Evolutionary conservation across 2,888 invertebrate species (phyloP), one percentile per base, ranked within the genome.

Genomic region (Melinopterus prodromus): DNA sequence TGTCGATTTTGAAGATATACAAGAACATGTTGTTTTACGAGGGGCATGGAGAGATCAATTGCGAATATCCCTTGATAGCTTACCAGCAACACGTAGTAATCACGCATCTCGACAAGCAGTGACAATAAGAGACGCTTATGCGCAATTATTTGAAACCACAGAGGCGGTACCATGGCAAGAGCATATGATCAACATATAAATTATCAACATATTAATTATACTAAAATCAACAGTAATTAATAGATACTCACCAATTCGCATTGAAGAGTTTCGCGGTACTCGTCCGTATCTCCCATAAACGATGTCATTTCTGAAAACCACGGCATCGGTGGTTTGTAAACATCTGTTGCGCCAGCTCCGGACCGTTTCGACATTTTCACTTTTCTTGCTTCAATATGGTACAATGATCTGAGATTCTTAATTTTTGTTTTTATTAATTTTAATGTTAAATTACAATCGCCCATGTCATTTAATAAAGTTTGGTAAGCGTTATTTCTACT

Each of bases 161-260:
- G 71, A 71, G 26, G 71, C 71, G 71, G 71, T 71, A 71, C 71
- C 71, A 71, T 71, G 71, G 71, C 71, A 71, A 71, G 71, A 71
- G 4, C 26, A 71, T 71, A 71, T 71, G 71, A 71, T 71, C 16
- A 16, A 71, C 16, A 71, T 71, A 71, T 71, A 71, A 71, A 71
- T 16, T 71, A 71, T 2, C 71, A 16, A 71, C 71, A 16, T 71
- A 71, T 71, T 16, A 71, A 16, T 71, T 71, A 71, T 71, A 71
- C 2, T 71, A 71, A 71, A 16, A 26, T 71, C 16, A 16, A 71
- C 16, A 16, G 26, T 71, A 71, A 71, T 71, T 16, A 71, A 71
- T 16, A 16, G 26, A 71, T 16, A 71, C 71, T 71, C 26, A 71
- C 71, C 71, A 71, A 71, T 71, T 71, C 71, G 71, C 3, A 3